These are phyloP conservation scores for Troglohyphantes excavatus DNA, from an alignment of 2,888 invertebrate species.

Conservation along the genomic window DNA sequence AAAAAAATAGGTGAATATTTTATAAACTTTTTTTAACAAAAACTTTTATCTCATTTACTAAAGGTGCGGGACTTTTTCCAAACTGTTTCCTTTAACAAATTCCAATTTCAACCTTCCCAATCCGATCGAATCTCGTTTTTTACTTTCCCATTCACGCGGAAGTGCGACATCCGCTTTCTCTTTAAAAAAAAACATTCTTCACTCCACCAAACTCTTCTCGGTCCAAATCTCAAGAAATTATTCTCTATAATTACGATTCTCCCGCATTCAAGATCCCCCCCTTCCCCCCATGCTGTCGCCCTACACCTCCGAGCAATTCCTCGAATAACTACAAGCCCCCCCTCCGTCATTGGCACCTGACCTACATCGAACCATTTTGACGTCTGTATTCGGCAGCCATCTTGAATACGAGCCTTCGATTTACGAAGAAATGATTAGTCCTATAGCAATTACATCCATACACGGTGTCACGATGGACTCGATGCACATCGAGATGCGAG, in stretches of 20 bases:
- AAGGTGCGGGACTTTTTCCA: too few relatives aligned
- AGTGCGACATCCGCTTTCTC: slow-evolving; percentile 18
- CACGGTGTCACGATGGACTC: slow-evolving; percentile 13
- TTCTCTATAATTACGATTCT: slow-evolving; percentile 19
- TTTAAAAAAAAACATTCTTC: slow-evolving; percentile 6
- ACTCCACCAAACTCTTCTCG: slow-evolving; percentile 13
- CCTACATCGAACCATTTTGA: slow-evolving; percentile 35
- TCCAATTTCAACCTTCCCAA: neutral
- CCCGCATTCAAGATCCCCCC: neutral
- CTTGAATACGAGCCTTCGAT: neutral
- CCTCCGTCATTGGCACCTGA: slow-evolving; percentile 11
- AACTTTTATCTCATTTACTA: too few relatives aligned
- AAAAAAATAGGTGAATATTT: too few relatives aligned
- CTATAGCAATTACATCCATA: slow-evolving; percentile 1
- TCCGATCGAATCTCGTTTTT: neutral
- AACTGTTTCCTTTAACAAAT: too few relatives aligned
- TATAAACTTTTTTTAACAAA: too few relatives aligned
- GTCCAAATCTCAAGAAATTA: neutral
- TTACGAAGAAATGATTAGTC: neutral
- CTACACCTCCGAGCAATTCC: slow-evolving; percentile 39
- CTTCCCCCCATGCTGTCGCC: slow-evolving; percentile 12
- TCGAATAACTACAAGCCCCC: neutral
- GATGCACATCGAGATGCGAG: neutral
- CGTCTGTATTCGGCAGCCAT: slow-evolving; percentile 6
- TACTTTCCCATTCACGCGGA: slow-evolving; percentile 37